These are phyloP conservation scores for Hydrotaea diabolus DNA, from an alignment of 2,888 invertebrate species.

Conservation along the genomic window DNA sequence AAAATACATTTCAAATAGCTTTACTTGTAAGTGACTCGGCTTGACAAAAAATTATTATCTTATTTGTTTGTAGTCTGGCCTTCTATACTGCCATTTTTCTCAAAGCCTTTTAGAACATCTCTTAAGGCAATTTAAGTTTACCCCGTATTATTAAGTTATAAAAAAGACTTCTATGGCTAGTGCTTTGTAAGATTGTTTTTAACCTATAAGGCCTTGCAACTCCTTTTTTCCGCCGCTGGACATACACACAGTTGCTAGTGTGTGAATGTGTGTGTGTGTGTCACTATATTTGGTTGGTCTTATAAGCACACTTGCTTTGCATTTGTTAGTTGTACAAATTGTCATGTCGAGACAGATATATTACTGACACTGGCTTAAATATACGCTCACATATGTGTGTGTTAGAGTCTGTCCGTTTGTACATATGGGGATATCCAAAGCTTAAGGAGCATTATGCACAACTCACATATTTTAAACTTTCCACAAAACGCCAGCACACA, in stretches of 20 bases:
- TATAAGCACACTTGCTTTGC: constrained; percentile 61
- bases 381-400: constrained; percentile 19
- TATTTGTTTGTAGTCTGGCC: too few species aligned
- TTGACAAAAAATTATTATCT: too few species aligned
- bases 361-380: constrained; percentile 66
- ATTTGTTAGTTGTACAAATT: constrained; percentile 66
- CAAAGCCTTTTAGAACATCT: too few species aligned
- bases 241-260: background rate
- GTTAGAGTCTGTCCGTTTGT: too few species aligned
- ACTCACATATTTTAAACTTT: background rate
- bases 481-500: constrained; percentile 20
- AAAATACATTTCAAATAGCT: too few species aligned
- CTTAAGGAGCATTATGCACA: constrained; percentile 43
- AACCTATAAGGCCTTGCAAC: too few species aligned
- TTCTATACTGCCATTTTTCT: too few species aligned
- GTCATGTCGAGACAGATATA: constrained; percentile 68
- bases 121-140: too few species aligned
- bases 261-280: constrained; percentile 1
- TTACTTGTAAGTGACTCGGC: too few species aligned
- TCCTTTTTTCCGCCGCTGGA: background rate
- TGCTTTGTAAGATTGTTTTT: too few species aligned
- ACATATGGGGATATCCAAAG: background rate
- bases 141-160: too few species aligned
- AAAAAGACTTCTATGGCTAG: too few species aligned
- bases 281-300: constrained; percentile 9